Conservation (phyloP, 2,113 vertebrate species). For the Boleophthalmus pectinirostris region DNA sequence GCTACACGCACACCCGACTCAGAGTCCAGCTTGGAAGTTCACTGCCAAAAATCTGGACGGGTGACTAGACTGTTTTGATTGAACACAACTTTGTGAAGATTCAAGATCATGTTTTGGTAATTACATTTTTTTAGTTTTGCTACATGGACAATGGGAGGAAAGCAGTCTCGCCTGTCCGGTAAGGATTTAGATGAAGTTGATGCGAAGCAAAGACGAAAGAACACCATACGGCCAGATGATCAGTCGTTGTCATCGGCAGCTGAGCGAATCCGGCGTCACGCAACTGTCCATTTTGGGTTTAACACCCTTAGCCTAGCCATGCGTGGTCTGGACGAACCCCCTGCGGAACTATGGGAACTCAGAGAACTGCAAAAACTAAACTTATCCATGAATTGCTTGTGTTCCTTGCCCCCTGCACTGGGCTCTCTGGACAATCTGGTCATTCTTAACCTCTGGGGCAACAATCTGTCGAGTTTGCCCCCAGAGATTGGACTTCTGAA, state of each 20-base stretch:
- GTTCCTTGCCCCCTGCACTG: constrained; percentile 78
- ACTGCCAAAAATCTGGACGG: constrained; percentile 37
- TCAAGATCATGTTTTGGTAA: constrained; percentile 27
- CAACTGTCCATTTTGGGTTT: constrained; percentile 75
- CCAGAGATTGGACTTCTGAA: constrained; percentile 86
- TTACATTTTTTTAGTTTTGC: neutral
- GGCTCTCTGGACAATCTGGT: constrained; percentile 85
- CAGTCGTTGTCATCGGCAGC: constrained; percentile 70
- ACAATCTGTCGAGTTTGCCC: constrained; percentile 84
- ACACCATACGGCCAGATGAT: constrained; percentile 59
- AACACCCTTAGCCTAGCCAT: constrained; percentile 87
- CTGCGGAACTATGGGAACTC: constrained; percentile 89
- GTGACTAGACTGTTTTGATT: constrained; percentile 15
- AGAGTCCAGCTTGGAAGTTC: constrained; percentile 22
- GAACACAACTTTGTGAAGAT: constrained; percentile 18
- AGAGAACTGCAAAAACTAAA: constrained; percentile 91
- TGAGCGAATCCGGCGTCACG: constrained; percentile 69
- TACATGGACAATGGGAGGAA: constrained; percentile 73
- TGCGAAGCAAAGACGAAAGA: constrained; percentile 48
- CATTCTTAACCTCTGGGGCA: constrained; percentile 88
- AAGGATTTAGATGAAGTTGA: constrained; percentile 63
- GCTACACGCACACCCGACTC: constrained; percentile 11
- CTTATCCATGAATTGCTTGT: constrained; percentile 86
- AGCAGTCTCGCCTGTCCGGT: constrained; percentile 71
- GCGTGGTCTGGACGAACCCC: constrained; percentile 81